A percentile compares a stretch with the other conserved stretches of the same genome.
phyloP scores from a whole-genome alignment of 1,140 invertebrate species.

The Xylocopa sonorina region DNA sequence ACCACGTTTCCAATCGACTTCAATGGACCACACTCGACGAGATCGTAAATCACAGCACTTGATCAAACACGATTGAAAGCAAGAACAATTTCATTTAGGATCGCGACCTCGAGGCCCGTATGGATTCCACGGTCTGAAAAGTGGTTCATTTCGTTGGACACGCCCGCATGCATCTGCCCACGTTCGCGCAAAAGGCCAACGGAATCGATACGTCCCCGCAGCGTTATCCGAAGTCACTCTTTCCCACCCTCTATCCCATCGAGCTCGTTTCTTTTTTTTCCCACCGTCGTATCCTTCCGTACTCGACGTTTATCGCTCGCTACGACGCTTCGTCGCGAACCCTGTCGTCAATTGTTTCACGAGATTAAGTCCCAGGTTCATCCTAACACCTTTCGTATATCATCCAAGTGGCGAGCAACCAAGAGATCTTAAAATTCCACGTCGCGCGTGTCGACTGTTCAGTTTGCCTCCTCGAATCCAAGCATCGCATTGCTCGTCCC shows the following conservation, averaged over 20 bases:
- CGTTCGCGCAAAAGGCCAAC: conserved; percentile 48
- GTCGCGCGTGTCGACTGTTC: too few species aligned
- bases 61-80: conserved; percentile 27
- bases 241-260: conserved; percentile 16
- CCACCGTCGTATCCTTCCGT: neutral
- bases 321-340: neutral
- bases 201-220: conserved; percentile 61
- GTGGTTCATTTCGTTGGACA: conserved; percentile 55
- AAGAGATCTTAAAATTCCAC: neutral
- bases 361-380: neutral
- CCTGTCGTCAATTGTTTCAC: neutral
- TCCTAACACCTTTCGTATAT: neutral
- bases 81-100: conserved; percentile 35
- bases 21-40: neutral
- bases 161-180: conserved; percentile 55
- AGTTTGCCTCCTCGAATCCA: neutral
- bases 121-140: conserved; percentile 24
- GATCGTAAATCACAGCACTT: conserved; percentile 28
- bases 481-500: neutral
- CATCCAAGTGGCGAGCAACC: neutral
- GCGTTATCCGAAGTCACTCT: conserved; percentile 36
- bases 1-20: neutral
- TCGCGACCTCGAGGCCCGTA: neutral
- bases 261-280: neutral
- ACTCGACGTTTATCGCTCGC: conserved; percentile 10